Base-by-base conservation (phyloP, 2,113 vertebrate species). In the Takifugu flavidus region DNA sequence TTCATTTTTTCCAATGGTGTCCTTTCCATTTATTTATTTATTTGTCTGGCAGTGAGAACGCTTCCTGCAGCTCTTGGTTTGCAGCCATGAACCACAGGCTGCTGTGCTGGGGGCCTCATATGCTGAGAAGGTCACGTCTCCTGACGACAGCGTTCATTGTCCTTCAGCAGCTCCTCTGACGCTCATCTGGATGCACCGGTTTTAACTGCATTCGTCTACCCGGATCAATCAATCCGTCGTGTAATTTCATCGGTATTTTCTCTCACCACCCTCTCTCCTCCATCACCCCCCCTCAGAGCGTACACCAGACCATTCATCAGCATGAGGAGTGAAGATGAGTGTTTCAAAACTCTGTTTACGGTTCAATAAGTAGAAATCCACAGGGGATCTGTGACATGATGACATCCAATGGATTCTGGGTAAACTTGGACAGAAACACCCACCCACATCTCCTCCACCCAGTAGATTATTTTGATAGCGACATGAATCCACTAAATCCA, bases 161-260 rank as follows among this genome's bases (percentile, higher is more conserved):
- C 90, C 87, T 90, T 89, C 86, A 83, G 79, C 70, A 4, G 56
- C 65, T 83, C 80, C 77, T 78, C 80, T 82, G 86, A 90, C 85
- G 86, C 82, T 83, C 87, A 90, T 88, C 86, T 81, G 82, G 83
- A 88, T 83, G 76, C 84, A 87, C 91, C 88, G 77, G 84, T 88
- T 88, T 86, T 87, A 87, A 82, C 79, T 64, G 61, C 66, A 66
- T 70, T 34, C 68, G 67, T 78, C 74, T 62, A 51, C 44, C 15
- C 72, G 87, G 82, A 90, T 89, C 86, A 89, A 91, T 92, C 88
- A 89, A 78, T 81, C 84, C 43, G 51, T 80, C 68, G 62, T 78
- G 75, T 84, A 85, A 90, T 90, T 90, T 89, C 85, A 87, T 87
- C 86, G 81, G 77, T 62, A 77, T 72, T 60, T 20, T 60, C 67